Percentiles rank a stretch among this genome's conserved stretches.
These are phyloP conservation scores for Philopedon plagiatum DNA, from an alignment of 2,888 invertebrate species.

Conservation along the genomic window DNA sequence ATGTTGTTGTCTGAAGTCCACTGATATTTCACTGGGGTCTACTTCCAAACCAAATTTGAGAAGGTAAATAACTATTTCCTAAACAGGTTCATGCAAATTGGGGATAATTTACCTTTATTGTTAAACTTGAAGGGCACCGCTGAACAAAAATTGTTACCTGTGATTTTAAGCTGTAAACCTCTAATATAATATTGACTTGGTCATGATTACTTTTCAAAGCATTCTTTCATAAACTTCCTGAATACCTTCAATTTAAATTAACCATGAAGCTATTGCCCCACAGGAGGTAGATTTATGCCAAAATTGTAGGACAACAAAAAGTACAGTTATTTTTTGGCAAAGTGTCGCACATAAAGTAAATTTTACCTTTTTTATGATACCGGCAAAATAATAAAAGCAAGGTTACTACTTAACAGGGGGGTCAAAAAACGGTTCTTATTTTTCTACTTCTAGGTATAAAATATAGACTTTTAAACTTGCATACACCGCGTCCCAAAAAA, in stretches of 20 bases:
- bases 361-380: background rate
- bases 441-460: background rate
- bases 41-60: too few relatives aligned
- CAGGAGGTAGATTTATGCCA: background rate
- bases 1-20: too few relatives aligned
- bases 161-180: background rate
- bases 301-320: background rate
- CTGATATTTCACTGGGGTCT: too few relatives aligned
- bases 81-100: too few relatives aligned
- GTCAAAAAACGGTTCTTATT: background rate
- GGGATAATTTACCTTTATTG: too few relatives aligned
- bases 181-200: background rate
- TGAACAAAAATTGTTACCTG: background rate
- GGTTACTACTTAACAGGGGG: background rate
- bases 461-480: too few relatives aligned
- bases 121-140: background rate
- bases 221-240: background rate
- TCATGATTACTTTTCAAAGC: background rate
- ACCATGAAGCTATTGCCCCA: conserved; percentile 4
- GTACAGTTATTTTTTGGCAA: background rate
- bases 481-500: too few relatives aligned
- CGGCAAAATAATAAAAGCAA: background rate
- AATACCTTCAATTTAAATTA: background rate
- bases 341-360: too few relatives aligned
- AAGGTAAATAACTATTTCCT: too few relatives aligned